These are phyloP conservation scores for Poeciliopsis occidentalis DNA, from an alignment of 2,113 vertebrate genomes.

Conservation along the genomic window DNA sequence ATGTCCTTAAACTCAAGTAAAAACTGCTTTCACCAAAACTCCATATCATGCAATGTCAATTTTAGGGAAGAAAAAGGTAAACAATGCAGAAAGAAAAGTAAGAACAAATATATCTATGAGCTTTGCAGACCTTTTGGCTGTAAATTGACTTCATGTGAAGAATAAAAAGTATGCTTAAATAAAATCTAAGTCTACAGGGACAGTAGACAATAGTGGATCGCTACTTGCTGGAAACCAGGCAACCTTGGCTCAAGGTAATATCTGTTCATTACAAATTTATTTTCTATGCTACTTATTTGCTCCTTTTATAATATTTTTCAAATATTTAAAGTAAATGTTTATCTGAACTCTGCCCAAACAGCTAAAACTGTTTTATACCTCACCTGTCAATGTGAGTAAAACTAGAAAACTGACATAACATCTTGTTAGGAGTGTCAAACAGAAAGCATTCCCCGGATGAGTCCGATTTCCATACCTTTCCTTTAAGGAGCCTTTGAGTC, in stretches of 20 bases:
- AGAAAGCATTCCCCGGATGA: neutral
- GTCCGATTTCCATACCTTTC: neutral
- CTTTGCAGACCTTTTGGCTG: no score
- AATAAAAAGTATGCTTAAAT: neutral
- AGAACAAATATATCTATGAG: neutral
- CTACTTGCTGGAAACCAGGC: neutral
- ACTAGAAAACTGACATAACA: neutral
- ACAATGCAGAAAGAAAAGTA: neutral
- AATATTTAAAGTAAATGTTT: neutral
- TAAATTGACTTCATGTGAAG: neutral
- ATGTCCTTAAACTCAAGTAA: neutral
- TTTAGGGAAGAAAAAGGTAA: neutral
- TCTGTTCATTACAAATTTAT: neutral
- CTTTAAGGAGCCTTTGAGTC: neutral
- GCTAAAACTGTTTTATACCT: neutral
- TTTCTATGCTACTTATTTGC: neutral
- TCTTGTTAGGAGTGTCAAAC: neutral
- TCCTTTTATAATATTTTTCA: neutral
- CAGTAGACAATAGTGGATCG: neutral
- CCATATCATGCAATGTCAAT: neutral
- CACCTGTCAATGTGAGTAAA: neutral
- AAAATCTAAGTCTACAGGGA: neutral
- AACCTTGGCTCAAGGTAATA: neutral
- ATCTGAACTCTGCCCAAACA: neutral
- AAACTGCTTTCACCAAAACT: neutral